These are phyloP conservation scores for Tribolium madens DNA, from an alignment of 1,140 invertebrate genomes.

Conservation along the genomic window DNA sequence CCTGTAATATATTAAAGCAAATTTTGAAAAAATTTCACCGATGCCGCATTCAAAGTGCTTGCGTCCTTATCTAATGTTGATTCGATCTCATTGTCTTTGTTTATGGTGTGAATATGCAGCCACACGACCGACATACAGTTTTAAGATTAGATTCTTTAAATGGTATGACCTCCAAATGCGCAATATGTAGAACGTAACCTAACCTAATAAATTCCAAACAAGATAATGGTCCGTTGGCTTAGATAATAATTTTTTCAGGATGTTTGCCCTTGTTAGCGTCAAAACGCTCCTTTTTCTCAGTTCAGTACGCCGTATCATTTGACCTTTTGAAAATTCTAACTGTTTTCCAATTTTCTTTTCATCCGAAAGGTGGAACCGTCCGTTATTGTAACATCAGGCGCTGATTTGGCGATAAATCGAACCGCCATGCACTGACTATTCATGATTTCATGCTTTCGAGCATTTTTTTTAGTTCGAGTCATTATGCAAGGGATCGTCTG, in stretches of 20 bases:
- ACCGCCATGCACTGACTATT: conserved; percentile 25
- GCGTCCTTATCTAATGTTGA: conserved; percentile 1
- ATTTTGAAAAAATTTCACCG: no score
- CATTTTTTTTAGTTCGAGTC: neutral
- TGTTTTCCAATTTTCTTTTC: conserved; percentile 8
- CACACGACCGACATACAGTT: conserved; percentile 29
- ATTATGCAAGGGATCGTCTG: conserved; percentile 3
- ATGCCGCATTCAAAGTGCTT: no score
- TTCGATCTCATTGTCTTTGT: conserved; percentile 25
- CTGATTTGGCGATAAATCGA: conserved; percentile 21
- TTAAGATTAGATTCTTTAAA: conserved; percentile 30
- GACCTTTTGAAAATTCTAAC: neutral
- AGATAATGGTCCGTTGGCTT: neutral
- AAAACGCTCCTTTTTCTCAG: conserved; percentile 4
- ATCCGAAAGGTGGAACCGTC: conserved; percentile 29
- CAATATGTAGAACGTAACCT: conserved; percentile 36
- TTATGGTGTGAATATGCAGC: conserved; percentile 17
- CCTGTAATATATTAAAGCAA: no score
- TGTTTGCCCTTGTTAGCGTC: neutral
- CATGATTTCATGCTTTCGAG: conserved; percentile 25
- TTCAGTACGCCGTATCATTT: conserved; percentile 27
- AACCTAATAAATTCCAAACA: conserved; percentile 24
- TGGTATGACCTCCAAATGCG: conserved; percentile 30
- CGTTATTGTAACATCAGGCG: conserved; percentile 5
- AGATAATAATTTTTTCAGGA: conserved; percentile 15